These are phyloP conservation scores for Pristiophorus japonicus DNA, from an alignment of 2,113 vertebrate genomes.

Conservation along the genomic window DNA sequence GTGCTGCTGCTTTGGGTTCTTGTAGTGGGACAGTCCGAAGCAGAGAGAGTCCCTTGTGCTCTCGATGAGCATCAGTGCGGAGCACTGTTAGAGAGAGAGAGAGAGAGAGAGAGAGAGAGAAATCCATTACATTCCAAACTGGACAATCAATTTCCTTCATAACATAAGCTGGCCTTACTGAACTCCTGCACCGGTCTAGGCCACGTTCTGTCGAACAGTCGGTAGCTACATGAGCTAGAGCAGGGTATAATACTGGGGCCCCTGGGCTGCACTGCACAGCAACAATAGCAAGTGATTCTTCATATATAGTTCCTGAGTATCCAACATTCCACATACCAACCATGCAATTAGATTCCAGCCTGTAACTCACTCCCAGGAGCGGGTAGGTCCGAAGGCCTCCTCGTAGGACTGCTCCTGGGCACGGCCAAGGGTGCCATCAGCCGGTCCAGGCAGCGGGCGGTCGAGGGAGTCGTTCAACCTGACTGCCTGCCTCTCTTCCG, in stretches of 20 bases:
- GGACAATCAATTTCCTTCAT: not conserved
- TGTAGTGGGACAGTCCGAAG: conserved; percentile 91
- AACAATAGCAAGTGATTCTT: not conserved
- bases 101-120: not conserved
- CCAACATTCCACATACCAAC: no score
- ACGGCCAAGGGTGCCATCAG: no score
- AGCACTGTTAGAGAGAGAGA: conserved; percentile 63
- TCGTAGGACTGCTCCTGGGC: no score
- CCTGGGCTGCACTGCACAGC: not conserved
- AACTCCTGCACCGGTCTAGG: not conserved
- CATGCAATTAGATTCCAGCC: not conserved
- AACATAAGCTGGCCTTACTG: not conserved
- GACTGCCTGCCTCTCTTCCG: no score
- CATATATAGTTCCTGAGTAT: not conserved
- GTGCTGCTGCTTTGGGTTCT: conserved; percentile 85
- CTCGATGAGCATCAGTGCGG: conserved; percentile 88
- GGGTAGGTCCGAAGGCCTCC: no score
- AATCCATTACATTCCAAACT: not conserved
- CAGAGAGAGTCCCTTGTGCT: conserved; percentile 82
- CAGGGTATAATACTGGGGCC: not conserved
- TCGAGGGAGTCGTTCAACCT: no score
- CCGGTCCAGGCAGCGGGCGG: no score
- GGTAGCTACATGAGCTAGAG: no score
- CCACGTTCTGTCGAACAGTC: not conserved
- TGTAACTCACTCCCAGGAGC: not conserved